Conservation (phyloP, 2,113 vertebrate genomes). For the Cyprinodon brontotheroides region DNA sequence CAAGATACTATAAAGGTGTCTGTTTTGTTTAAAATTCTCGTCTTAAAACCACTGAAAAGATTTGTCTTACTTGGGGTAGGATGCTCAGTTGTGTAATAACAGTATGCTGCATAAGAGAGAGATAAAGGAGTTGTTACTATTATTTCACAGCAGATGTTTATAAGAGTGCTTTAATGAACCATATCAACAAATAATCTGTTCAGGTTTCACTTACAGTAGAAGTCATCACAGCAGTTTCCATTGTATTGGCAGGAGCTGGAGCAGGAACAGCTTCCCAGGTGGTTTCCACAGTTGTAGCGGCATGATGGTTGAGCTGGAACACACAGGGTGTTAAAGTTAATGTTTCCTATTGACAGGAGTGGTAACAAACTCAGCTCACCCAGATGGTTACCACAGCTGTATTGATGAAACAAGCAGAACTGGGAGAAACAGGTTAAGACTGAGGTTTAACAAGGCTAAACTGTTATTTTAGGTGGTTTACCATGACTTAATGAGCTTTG, state of each 20-base stretch:
- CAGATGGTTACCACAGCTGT: too few relatives aligned
- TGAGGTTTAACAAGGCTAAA: too few relatives aligned
- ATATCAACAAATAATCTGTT: not conserved
- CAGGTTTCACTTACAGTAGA: constrained; percentile 42
- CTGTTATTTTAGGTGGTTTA: too few relatives aligned
- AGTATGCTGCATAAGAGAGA: not conserved
- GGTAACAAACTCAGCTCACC: not conserved
- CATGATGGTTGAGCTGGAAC: too few relatives aligned
- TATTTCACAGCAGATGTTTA: not conserved
- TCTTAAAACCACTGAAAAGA: not conserved
- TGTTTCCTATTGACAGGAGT: not conserved
- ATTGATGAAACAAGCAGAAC: too few relatives aligned
- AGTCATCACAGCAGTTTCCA: constrained; percentile 62
- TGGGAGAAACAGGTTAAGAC: too few relatives aligned
- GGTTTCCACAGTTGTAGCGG: too few relatives aligned
- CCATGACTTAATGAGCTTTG: too few relatives aligned
- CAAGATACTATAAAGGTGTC: too few relatives aligned
- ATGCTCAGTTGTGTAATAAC: accelerated
- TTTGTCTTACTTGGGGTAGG: constrained; percentile 18
- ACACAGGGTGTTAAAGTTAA: not conserved
- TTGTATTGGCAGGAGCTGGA: too few relatives aligned
- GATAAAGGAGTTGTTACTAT: not conserved
- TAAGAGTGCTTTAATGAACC: not conserved
- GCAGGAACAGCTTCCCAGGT: too few relatives aligned
- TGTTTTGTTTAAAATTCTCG: not conserved